phyloP scores from a whole-genome alignment of 1,140 invertebrate genomes.

The Aplysia californica region DNA sequence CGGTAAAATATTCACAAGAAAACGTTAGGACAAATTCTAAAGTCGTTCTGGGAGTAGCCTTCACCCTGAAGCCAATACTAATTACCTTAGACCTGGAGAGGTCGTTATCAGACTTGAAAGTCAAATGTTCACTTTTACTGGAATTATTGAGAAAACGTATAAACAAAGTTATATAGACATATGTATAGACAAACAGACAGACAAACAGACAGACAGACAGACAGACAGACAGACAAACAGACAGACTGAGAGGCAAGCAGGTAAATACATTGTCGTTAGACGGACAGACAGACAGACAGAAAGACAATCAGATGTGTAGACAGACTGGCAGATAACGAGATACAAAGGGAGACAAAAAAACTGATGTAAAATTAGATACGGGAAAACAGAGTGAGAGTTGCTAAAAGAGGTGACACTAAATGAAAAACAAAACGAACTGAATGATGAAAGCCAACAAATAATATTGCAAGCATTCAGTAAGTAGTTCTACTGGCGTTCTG shows the following conservation, averaged over 20 bases:
- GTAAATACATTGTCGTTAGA: too few relatives aligned
- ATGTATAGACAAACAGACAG: neutral
- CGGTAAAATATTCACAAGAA: too few relatives aligned
- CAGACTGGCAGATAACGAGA: neutral
- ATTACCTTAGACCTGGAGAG: too few relatives aligned
- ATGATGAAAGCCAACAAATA: neutral
- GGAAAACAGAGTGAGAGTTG: neutral
- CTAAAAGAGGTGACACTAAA: neutral
- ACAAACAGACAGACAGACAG: neutral
- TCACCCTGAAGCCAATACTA: neutral
- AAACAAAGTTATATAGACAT: neutral
- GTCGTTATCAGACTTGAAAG: too few relatives aligned
- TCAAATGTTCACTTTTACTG: too few relatives aligned
- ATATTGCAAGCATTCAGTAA: neutral
- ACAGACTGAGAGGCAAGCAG: neutral
- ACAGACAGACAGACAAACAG: neutral
- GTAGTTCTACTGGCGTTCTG: too few relatives aligned
- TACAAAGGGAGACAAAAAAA: neutral
- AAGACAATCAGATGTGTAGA: neutral
- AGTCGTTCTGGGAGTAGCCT: too few relatives aligned
- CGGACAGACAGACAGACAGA: neutral
- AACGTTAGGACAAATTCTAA: too few relatives aligned
- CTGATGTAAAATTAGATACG: neutral
- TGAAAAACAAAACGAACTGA: neutral
- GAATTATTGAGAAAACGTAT: neutral